Evolutionary conservation across 2,113 vertebrate genomes (phyloP).

Genomic region (Cyanoramphus novaezelandiae): DNA sequence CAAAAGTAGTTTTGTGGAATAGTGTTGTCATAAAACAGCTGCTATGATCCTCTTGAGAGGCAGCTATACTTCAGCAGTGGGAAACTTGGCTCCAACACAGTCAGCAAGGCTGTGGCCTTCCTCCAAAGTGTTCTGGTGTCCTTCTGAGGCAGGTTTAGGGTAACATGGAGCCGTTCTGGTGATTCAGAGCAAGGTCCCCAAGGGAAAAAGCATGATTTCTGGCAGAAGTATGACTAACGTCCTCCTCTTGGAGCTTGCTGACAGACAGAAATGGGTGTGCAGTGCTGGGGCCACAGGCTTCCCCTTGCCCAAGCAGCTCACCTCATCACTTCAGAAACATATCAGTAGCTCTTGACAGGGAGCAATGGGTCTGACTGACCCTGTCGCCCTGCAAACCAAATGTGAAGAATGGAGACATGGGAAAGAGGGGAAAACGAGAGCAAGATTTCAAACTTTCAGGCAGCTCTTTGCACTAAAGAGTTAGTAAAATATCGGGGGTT

Average conservation of each 20-base stretch:
- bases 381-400: not conserved
- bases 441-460: not conserved
- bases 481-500: not conserved
- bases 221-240: not conserved
- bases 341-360: not conserved
- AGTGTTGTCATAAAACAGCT: constrained; percentile 1
- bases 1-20: not conserved
- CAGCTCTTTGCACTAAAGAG: not conserved
- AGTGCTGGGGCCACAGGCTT: not conserved
- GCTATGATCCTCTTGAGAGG: not conserved
- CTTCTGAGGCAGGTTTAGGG: not conserved
- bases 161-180: not conserved
- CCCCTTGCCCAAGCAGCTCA: not conserved
- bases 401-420: not conserved
- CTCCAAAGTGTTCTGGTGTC: not conserved
- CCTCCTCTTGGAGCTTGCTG: not conserved
- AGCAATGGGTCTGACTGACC: not conserved
- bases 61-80: not conserved
- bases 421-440: not conserved
- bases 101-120: not conserved
- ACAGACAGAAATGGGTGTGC: not conserved
- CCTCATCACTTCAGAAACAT: not conserved
- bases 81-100: not conserved
- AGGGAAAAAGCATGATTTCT: not conserved
- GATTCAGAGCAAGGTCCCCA: not conserved